phyloP scores from a whole-genome alignment of 1,140 invertebrate genomes.

The Trichonephila clavipes region DNA sequence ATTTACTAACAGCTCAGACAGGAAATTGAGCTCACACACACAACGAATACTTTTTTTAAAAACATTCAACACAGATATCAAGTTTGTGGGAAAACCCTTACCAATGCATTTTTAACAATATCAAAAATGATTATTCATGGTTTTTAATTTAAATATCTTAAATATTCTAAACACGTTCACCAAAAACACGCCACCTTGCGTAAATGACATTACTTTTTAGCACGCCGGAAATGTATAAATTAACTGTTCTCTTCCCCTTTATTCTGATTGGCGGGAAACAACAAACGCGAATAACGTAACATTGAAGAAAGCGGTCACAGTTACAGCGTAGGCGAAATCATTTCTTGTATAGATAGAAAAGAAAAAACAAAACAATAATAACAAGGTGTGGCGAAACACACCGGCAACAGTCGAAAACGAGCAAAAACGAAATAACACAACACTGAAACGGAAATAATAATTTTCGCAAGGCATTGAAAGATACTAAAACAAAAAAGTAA shows the following conservation, averaged over 20 bases:
- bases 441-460: not conserved
- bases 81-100: not conserved
- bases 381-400: constrained; percentile 58
- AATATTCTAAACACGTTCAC: not conserved
- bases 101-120: not conserved
- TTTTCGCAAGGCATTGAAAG: not conserved
- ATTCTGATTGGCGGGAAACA: constrained; percentile 16
- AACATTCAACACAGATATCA: not conserved
- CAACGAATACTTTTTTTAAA: not conserved
- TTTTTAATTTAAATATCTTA: not conserved
- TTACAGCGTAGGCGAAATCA: constrained; percentile 56
- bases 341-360: not conserved
- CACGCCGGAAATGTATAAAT: constrained; percentile 56
- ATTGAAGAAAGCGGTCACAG: constrained; percentile 56
- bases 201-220: not conserved
- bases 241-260: not conserved
- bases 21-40: too few relatives aligned
- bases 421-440: too few relatives aligned
- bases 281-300: not conserved
- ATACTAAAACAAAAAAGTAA: not conserved
- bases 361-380: constrained; percentile 20
- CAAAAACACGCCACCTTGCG: not conserved
- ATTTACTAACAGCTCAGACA: too few relatives aligned
- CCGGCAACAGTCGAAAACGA: not conserved
- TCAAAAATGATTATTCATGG: not conserved